Percentiles rank a stretch among this genome's conserved stretches.
These are phyloP conservation scores for Antheraea yamamai DNA, from an alignment of 2,888 invertebrate species.

Conservation along the genomic window DNA sequence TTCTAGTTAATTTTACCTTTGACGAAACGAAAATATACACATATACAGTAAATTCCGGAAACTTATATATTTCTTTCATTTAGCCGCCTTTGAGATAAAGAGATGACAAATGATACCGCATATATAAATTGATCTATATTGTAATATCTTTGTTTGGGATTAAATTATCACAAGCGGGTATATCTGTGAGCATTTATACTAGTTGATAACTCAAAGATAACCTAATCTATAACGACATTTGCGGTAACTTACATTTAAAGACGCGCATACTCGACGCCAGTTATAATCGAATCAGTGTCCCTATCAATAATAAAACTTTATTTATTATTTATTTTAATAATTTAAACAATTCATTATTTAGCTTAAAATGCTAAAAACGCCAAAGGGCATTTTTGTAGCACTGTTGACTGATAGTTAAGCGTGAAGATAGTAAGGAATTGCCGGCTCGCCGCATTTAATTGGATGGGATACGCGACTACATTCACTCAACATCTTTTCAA, in stretches of 20 bases:
- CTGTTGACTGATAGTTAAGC: too few species aligned
- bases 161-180: background rate
- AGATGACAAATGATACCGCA: background rate
- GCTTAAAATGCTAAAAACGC: too few species aligned
- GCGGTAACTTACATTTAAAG: slow-evolving; percentile 20
- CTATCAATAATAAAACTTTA: background rate
- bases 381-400: too few species aligned
- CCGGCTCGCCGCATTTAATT: too few species aligned
- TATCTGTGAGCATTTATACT: background rate
- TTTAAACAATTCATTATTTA: too few species aligned
- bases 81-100: background rate
- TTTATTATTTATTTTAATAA: too few species aligned
- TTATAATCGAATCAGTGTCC: background rate
- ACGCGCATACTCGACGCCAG: slow-evolving; percentile 10
- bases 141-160: background rate
- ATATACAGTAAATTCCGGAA: background rate
- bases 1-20: background rate
- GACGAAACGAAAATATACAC: too few species aligned
- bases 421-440: too few species aligned
- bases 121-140: background rate
- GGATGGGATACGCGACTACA: too few species aligned
- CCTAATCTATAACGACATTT: slow-evolving; percentile 6
- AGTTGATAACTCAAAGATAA: background rate
- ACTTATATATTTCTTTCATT: background rate
- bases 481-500: too few species aligned